These are phyloP conservation scores for Drosophila biarmipes DNA, from an alignment of 1,140 invertebrate genomes.

Conservation along the genomic window DNA sequence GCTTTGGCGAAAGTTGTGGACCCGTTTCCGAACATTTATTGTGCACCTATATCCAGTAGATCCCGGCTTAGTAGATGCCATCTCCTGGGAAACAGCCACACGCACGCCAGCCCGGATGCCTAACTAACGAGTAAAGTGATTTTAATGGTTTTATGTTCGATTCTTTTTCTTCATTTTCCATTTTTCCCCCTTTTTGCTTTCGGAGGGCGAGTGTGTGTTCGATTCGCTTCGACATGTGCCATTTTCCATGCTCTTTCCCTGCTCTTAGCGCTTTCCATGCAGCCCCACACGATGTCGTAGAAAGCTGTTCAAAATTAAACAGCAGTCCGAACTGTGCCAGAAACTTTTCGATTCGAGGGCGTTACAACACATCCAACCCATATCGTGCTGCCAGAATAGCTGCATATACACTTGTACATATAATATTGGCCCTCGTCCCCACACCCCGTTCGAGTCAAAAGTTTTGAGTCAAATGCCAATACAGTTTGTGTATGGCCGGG, in stretches of 20 bases:
- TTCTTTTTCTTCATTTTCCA: conserved; percentile 23
- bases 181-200: conserved; percentile 8
- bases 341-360: conserved; percentile 61
- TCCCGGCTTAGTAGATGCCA: conserved; percentile 25
- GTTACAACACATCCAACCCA: conserved; percentile 54
- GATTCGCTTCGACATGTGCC: conserved; percentile 60
- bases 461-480: conserved; percentile 81
- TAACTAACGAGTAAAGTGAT: conserved; percentile 73
- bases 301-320: conserved; percentile 80
- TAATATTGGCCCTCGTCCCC: not conserved
- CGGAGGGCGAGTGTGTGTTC: not conserved
- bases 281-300: conserved; percentile 52
- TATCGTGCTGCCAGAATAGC: conserved; percentile 35
- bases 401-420: conserved; percentile 19
- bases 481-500: conserved; percentile 61
- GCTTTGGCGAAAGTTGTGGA: conserved; percentile 25
- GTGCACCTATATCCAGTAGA: conserved; percentile 22
- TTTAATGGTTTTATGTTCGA: conserved; percentile 70
- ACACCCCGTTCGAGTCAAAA: conserved; percentile 53
- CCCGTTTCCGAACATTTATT: conserved; percentile 24
- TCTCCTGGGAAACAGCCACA: conserved; percentile 16
- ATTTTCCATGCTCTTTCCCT: conserved; percentile 37
- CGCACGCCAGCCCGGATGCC: conserved; percentile 15
- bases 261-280: conserved; percentile 8
- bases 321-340: conserved; percentile 69